Base-by-base conservation (phyloP, 2,888 invertebrate genomes). In the Peribatodes rhomboidaria region DNA sequence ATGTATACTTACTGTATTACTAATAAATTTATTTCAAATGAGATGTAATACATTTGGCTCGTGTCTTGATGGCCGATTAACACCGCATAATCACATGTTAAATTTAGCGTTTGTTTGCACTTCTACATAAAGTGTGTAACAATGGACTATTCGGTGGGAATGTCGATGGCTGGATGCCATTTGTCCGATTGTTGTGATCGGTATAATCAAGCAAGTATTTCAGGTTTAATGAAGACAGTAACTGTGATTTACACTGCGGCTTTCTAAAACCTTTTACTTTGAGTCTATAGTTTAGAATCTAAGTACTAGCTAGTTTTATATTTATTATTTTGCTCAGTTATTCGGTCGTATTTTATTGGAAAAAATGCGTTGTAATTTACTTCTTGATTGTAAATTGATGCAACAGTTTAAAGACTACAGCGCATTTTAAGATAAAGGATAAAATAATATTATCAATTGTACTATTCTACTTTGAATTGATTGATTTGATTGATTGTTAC, bases 261-360 rank as follows among this genome's bases (percentile, higher is more conserved):
- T 64, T 53, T 65, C 60, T 65, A 62, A 65, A 65, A 65, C 49
- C 54, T 59, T 57, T 61, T 55, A 61, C 47, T 50, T 44, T 16
- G 31, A 42, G 18, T 31, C n/a, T 13, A 13, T 22, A 20, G 41
- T 27, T 31, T 54, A 7, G 0, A 42, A 31, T 7, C 9, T 3
- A 7, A 31, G 11, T 16, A 18, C 11, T 16, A 49, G n/a, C 22
- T 20, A 3, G 2, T 9, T 20, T 20, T n/a, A 14, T 6, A n/a
- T 35, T 2, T 1, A 31, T 14, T 31, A 31, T 9, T 27, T 9
- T 8, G 13, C n/a, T 1, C 13, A 37, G 1, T 2, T 11, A 2
- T 37, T 37, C 10, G 6, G 3, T 37, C 0, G 6, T 37, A 3
- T 8, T 37, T 11, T 37, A 37, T 27, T 27, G 6, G 6, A 27